Base-by-base conservation (phyloP, 2,888 invertebrate species). In the Geophilus truncorum region DNA sequence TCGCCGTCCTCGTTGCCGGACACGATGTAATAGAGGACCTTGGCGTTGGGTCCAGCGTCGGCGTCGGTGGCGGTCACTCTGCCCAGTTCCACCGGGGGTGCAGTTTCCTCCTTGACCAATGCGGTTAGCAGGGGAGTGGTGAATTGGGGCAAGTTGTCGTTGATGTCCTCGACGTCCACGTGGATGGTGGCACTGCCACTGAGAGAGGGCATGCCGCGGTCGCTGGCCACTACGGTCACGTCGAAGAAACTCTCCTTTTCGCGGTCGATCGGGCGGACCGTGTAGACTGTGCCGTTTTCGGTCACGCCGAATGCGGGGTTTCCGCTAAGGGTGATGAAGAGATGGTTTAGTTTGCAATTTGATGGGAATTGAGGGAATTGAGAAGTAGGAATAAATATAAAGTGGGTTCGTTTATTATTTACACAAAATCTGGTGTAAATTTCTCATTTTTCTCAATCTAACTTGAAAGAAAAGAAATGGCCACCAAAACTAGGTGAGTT, bases 81-180 rank as follows among this genome's bases (percentile, higher is more conserved):
- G n/a, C 70, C 75, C 12, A 82, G 25, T 23, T 34, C 76, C 3
- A 82, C 79, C 7, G 82, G 81, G 5, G 79, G 80, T 12, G 45
- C 23, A 6, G 80, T 23, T 34, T 82, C 82, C n/a, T 82, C 82
- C 23, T 77, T 81, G 18, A 82, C 70, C 21, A 80, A 82, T 0
- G 70, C 45, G 18, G 80, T 32, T 4, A 81, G 62, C 12, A 32
- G 18, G 84, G 94, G 94, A 0, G 94, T 94, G 86, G 95, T 94
- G 84, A 96, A 96, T 84, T 94, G 93, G 0, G 95, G 95, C 28
- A 93, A 88, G 86, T 95, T 95, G 85, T 95, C 95, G 85, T 95
- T 94, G 10, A 94, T 87, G 85, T 94, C 94, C 45, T 92, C 85
- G 1, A 94, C 88, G 86, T 93, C 91, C 0, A 94, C 88, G 86